Evolutionary conservation across 2,113 vertebrate species (phyloP), one percentile per base, ranked within the genome.

Genomic region (Martes martes): DNA sequence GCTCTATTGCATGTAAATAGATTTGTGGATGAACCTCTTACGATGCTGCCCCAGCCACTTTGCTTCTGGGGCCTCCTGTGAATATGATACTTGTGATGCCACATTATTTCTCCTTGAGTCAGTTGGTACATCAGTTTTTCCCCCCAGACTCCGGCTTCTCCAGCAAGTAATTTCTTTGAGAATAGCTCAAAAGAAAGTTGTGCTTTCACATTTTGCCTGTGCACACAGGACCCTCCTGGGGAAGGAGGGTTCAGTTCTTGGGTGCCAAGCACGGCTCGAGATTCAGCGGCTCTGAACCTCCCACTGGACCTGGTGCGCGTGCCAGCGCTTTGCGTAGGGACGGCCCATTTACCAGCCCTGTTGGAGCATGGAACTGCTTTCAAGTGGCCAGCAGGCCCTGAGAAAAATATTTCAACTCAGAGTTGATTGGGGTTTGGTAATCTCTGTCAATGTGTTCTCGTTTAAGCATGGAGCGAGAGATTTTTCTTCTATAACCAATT

Each of bases 1-100:
- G 97, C 96, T 98, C 97, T 97, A 96, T 97, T 98, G 89, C 85
- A 85, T 96, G 93, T 96, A 98, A 98, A 96, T 93, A 91, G 96
- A 97, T 96, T 97, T 76, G 95, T 91, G 93, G 96, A 94, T 39
- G 80, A 96, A 93, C 98, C 98, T 95, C 95, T 98, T 97, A 95
- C 89, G 94, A 69, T 94, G 96, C 96, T 94, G 98, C 97, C 93
- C 95, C 86, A 95, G 97, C 93, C 98, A 89, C 98, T 98, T 97
- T 96, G 94, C 97, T 88, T 67, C 80, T 97, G 95, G 98, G 97
- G 85, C 98, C 96, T 93, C 81, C 91, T 67, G 21, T 61, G 88
- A 97, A 86, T 94, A 96, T 76, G 45, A 74, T 93, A 89, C 96
- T 95, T 96, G 42, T 1, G 26, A 97, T 73, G 18, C 71, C 92